phyloP scores from a whole-genome alignment of 1,140 invertebrate species.

The Zaprionus capensis region DNA sequence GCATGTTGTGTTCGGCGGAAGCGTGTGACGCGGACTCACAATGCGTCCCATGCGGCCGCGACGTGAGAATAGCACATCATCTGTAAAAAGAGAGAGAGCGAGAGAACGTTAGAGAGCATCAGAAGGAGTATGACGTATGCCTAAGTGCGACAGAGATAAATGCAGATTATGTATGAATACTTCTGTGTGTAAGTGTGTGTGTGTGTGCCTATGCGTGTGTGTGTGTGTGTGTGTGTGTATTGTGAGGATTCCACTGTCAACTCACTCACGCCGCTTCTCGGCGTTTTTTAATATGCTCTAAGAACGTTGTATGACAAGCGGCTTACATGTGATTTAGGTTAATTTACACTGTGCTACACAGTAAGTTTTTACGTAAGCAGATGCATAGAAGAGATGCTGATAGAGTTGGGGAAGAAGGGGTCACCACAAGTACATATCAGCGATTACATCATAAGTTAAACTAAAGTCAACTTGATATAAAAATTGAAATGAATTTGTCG shows the following conservation, averaged over 20 bases:
- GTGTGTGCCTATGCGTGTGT: slow-evolving; percentile 13
- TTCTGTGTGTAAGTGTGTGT: slow-evolving; percentile 1
- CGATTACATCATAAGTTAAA: not conserved
- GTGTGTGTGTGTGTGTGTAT: slow-evolving; percentile 21
- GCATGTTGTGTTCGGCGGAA: slow-evolving; percentile 93
- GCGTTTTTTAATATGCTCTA: slow-evolving; percentile 73
- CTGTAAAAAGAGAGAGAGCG: slow-evolving; percentile 54
- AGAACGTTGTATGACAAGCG: slow-evolving; percentile 75
- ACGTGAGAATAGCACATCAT: slow-evolving; percentile 85
- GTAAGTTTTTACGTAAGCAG: not conserved
- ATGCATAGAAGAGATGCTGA: not conserved
- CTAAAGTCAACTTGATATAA: not conserved
- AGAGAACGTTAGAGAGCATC: not conserved
- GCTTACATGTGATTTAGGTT: slow-evolving; percentile 78
- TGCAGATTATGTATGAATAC: slow-evolving; percentile 55
- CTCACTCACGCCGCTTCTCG: slow-evolving; percentile 44
- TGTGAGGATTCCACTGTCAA: slow-evolving; percentile 11
- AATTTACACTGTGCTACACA: slow-evolving; percentile 67
- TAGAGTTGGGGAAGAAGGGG: not conserved
- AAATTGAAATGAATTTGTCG: too few relatives aligned
- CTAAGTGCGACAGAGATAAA: slow-evolving; percentile 43
- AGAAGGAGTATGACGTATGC: slow-evolving; percentile 21
- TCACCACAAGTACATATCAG: not conserved
- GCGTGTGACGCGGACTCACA: slow-evolving; percentile 91
- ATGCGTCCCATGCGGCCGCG: slow-evolving; percentile 87